Base-by-base conservation (phyloP, 2,888 invertebrate species). In the Leucophenga maculata region DNA sequence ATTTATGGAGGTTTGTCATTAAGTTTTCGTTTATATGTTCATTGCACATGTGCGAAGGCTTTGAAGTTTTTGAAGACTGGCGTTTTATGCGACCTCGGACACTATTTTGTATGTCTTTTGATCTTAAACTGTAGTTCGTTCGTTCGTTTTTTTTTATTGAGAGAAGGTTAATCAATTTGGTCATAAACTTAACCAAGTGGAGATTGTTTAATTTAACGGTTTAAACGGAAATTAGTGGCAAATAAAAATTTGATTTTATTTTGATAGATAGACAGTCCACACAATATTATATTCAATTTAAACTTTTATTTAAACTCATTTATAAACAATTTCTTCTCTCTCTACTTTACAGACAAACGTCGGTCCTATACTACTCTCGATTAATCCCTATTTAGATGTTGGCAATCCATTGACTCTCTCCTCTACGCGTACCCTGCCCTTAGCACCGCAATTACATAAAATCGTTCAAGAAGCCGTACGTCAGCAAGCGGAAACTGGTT, bases 401-500 rank as follows among this genome's bases (percentile, higher is more conserved):
- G 93, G 94, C 75, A 97, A 97, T 90, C 93, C 97, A 70, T 90
- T 97, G 84, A 97, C 97, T 75, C 91, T 97, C 87, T 93, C 94
- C 83, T 94, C 94, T 76, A 94, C 95, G 83, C 90, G 95, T 87
- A 90, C 92, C 55, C 90, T 95, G 85, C 91, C 93, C 18, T 88
- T 94, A 78, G 92, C 94, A 78, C 92, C 94, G n/a, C 95, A 96
- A 88, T 91, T 97, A 77, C 93, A 94, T 87, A 93, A 93, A 87
- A 94, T 97, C 68, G 96, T 97, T 69, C 94, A 94, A 89, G 96
- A 96, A 90, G 96, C 97, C 62, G 95, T 97, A 78, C 91, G 96
- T 75, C 97, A 97, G 89, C 97, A 97, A 90, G 94, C 95, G 69
- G 97, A 97, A 90, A 96, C 96, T 76, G 97, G 97, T 78, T 97